Percentiles rank a stretch among this genome's conserved stretches.
Conservation (phyloP, 1,140 invertebrate genomes). For the Leucophenga varia region DNA sequence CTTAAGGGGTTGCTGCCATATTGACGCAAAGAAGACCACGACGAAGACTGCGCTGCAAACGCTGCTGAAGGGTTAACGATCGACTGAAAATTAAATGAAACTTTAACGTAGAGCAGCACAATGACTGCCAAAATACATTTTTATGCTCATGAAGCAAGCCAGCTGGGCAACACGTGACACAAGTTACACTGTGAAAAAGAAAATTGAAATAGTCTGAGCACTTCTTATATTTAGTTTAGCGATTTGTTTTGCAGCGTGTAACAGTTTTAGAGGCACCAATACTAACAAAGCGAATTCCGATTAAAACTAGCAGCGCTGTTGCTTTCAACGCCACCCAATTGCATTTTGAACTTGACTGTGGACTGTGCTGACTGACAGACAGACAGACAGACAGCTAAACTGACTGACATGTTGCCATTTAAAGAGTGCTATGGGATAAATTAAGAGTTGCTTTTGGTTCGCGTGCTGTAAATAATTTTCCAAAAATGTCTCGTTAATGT, state of each 20-base stretch:
- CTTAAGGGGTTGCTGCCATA: no score
- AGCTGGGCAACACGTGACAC: conserved; percentile 28
- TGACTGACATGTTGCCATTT: no score
- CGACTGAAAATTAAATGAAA: conserved; percentile 45
- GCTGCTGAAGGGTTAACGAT: conserved; percentile 45
- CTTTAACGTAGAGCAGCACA: no score
- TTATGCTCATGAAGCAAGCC: no score
- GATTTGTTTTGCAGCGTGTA: no score
- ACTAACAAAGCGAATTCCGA: conserved; percentile 6
- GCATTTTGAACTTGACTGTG: conserved; percentile 48
- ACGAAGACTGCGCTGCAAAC: neutral
- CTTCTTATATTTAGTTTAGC: no score
- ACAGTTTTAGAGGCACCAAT: no score
- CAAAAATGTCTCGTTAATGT: conserved; percentile 53
- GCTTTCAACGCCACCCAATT: conserved; percentile 2
- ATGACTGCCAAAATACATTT: no score
- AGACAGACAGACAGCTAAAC: no score
- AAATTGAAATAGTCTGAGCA: no score
- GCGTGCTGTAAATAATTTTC: conserved; percentile 52
- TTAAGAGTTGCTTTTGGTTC: conserved; percentile 5
- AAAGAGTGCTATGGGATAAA: no score
- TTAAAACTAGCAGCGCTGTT: conserved; percentile 18
- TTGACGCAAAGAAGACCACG: neutral
- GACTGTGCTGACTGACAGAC: conserved; percentile 10
- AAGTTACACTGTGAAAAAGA: no score